Evolutionary conservation across 2,888 invertebrate species (phyloP), one percentile per base, ranked within the genome.

Genomic region (Nemotelus nigrinus): DNA sequence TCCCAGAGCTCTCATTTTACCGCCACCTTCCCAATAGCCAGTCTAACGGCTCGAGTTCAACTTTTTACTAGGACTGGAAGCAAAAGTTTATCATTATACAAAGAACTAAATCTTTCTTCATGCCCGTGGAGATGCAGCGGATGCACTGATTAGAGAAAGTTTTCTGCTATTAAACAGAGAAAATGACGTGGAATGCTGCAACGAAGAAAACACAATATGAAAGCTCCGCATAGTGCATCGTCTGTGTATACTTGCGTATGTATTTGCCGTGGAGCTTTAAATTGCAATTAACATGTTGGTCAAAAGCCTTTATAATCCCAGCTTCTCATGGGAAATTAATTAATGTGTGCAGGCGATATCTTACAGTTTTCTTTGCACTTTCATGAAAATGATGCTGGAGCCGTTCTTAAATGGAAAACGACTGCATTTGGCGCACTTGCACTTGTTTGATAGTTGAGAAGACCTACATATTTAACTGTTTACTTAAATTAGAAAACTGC

Each of bases 281-380:
- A 63, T 63, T 63, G 63, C 63, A 63, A 63, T 63, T 63, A 63
- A 63, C 63, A 63, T 43, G 63, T 63, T 63, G 63, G 63, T 63
- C 63, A 63, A 8, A 63, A 7, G 63, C 50, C 6, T 7, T 39
- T 43, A 41, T 39, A 63, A 41, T 43, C 39, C 43, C 63, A 39
- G 63, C 5, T 8, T 10, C 10, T 4, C 25, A 5, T 25, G 10
- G 57, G 3, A 25, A 57, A 25, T 10, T 5, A 57, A 57, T 10
- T 57, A 25, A 25, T 25, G 25, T 25, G 25, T 25, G 25, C 25
- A 25, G 25, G 25, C 25, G 25, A 25, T 25, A 25, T 25, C 25
- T 25, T 25, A 25, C 25, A 25, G 25, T 25, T 25, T 25, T 25
- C 25, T 25, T 25, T 25, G 25, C 25, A 25, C 25, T 25, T 25